Conservation (phyloP, 2,797 vertebrate genomes). For the Characodon lateralis region DNA sequence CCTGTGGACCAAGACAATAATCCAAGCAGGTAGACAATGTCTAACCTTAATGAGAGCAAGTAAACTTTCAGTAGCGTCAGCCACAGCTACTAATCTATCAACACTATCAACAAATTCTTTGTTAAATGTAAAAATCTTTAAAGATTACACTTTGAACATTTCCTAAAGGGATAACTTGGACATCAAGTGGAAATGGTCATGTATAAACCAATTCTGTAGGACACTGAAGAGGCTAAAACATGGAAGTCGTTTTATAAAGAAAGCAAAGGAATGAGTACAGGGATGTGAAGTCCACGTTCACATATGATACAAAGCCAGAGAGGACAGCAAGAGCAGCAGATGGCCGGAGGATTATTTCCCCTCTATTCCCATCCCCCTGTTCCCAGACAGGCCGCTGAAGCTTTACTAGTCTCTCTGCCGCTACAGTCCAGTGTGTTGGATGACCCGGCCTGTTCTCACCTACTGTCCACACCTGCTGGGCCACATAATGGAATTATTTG, state of each 20-base stretch:
- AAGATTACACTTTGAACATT: neutral
- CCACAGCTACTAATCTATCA: neutral
- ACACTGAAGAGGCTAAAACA: neutral
- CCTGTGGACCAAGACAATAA: neutral
- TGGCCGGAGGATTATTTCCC: slow-evolving; percentile 79
- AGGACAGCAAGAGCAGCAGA: slow-evolving; percentile 71
- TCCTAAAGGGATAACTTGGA: neutral
- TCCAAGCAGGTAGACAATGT: neutral
- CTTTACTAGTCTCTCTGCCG: slow-evolving; percentile 46
- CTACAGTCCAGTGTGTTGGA: slow-evolving; percentile 34
- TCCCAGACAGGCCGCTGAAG: slow-evolving; percentile 40
- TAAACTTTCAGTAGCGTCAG: neutral
- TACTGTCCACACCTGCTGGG: slow-evolving; percentile 33
- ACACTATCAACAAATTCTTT: too few species aligned
- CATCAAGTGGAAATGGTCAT: neutral
- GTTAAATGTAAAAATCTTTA: neutral
- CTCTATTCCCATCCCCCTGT: slow-evolving; percentile 43
- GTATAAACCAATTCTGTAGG: neutral
- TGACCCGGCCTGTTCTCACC: slow-evolving; percentile 35
- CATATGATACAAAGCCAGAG: slow-evolving; percentile 37
- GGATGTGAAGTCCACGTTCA: slow-evolving; percentile 37
- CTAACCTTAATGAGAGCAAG: neutral
- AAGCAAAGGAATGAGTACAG: slow-evolving; percentile 23
- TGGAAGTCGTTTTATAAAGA: slow-evolving; percentile 24
- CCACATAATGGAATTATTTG: slow-evolving; percentile 19